Evolutionary conservation across 2,113 vertebrate species (phyloP).

Genomic region (Chaetorhynchus papuensis): DNA sequence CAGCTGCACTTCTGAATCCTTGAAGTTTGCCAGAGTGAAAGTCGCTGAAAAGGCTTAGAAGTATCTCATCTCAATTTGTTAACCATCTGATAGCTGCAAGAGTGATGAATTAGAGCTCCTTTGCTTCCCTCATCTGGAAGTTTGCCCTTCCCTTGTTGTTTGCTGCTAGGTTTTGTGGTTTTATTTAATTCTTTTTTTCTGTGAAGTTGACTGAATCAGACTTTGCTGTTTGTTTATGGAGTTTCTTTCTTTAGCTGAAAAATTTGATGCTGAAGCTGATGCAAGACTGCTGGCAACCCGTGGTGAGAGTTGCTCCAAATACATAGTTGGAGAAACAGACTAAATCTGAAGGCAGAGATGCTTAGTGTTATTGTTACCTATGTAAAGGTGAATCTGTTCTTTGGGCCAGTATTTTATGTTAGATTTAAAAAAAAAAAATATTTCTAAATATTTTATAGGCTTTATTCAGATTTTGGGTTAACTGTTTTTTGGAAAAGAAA

Average conservation of each 20-base stretch:
- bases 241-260: slow-evolving; percentile 18
- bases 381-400: not conserved
- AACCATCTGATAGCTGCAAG: slow-evolving; percentile 45
- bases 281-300: not conserved
- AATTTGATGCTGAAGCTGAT: slow-evolving; percentile 9
- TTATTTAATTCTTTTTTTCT: not conserved
- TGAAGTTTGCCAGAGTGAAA: slow-evolving; percentile 40
- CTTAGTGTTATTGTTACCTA: not conserved
- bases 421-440: not conserved
- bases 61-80: slow-evolving; percentile 55
- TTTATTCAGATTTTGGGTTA: not conserved
- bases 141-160: not conserved
- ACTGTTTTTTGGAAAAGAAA: not conserved
- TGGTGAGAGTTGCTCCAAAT: not conserved
- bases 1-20: slow-evolving; percentile 45
- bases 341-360: not conserved
- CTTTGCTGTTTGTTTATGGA: slow-evolving; percentile 15
- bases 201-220: not conserved
- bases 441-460: not conserved
- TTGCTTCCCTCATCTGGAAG: slow-evolving; percentile 23
- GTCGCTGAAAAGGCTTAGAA: not conserved
- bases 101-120: slow-evolving; percentile 14
- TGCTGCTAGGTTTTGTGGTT: not conserved
- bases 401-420: not conserved
- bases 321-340: not conserved